phyloP scores from a whole-genome alignment of 2,113 vertebrate species.

The Syrrhaptes paradoxus region DNA sequence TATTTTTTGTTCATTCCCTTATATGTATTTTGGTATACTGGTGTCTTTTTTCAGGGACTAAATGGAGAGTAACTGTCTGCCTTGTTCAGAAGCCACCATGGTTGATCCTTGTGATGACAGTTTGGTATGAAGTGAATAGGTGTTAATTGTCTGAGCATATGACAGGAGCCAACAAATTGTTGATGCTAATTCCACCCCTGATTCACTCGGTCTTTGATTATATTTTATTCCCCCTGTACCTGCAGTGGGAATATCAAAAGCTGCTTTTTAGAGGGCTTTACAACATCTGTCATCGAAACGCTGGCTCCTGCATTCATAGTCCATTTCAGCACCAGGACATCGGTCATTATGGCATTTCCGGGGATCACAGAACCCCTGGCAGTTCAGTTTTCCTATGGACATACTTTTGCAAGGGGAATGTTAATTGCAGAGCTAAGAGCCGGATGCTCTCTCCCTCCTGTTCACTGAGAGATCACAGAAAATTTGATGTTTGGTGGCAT shows the following conservation, averaged over 20 bases:
- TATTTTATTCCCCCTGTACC: neutral
- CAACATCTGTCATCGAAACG: neutral
- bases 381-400: neutral
- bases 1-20: neutral
- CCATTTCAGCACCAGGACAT: neutral
- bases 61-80: neutral
- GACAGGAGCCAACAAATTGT: neutral
- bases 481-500: neutral
- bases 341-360: neutral
- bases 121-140: neutral
- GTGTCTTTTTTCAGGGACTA: neutral
- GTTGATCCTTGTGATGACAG: neutral
- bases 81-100: neutral
- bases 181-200: neutral
- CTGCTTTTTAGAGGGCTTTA: neutral
- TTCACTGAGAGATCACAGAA: neutral
- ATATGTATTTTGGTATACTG: neutral
- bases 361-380: neutral
- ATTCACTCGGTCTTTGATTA: neutral
- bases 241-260: neutral
- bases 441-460: neutral
- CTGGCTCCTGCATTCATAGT: neutral
- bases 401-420: neutral
- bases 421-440: neutral
- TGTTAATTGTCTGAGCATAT: neutral